Base-by-base conservation (phyloP, 2,888 invertebrate genomes). In the Polietes domitor region DNA sequence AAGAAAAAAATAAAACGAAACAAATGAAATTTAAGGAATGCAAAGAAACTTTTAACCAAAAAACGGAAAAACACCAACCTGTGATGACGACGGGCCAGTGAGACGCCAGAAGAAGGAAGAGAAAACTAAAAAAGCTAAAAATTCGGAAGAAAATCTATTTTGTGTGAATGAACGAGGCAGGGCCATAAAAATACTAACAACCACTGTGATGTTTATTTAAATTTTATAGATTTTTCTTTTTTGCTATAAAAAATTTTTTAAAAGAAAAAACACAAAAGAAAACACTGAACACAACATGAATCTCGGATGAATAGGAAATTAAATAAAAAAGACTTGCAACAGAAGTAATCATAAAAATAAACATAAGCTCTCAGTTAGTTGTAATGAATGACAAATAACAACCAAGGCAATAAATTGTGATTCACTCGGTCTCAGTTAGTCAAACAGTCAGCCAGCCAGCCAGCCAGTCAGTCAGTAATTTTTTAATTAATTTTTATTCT, bases 121-220 rank as follows among this genome's bases (percentile, higher is more conserved):
- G 53, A 82, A 68, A 58, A 65, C 9, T 76, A 71, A 55, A 73
- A 79, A 7, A 32, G 73, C 32, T 75, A 70, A 53, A 73, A 79
- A 37, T 32, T 32, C 32, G 32, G 32, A 5, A 37, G 9, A 37
- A 71, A 82, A 82, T 82, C 79, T 79, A 82, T 82, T 78, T 78
- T 70, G 24, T 82, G 58, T 78, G 68, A n/a, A 28, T 28, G 47
- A 74, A n/a, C n/a, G 71, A 21, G 74, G 58, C 15, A 63, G 71
- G 15, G 28, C 41, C 50, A 17, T n/a, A n/a, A n/a, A n/a, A n/a
- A 37, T 7, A 37, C 68, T n/a, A 10, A 21, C n/a, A n/a, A 70
- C 47, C 12, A 75, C 70, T 78, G 82, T 75, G 78, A 82, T 82
- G 77, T 47, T 47, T n/a, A n/a, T 47, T 12, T n/a, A 47, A 47